Evolutionary conservation across 2,888 invertebrate genomes (phyloP).

Genomic region (Coecobrya sp.): DNA sequence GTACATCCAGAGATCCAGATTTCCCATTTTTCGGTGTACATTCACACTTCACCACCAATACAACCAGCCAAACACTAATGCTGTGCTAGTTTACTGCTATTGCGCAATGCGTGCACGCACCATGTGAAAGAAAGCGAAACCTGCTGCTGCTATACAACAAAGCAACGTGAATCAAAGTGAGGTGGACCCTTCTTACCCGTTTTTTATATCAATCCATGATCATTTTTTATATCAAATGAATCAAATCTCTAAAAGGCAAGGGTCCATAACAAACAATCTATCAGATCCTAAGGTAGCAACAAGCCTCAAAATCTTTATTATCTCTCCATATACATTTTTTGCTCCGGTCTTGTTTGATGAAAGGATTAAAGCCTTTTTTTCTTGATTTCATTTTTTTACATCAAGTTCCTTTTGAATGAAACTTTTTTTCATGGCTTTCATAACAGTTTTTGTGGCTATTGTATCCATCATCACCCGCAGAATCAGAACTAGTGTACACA

Average conservation of each 20-base stretch:
- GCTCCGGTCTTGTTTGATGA: slow-evolving; percentile 63
- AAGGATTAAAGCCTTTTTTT: slow-evolving; percentile 78
- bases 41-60: neutral
- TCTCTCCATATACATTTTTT: slow-evolving; percentile 37
- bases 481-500: neutral
- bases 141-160: slow-evolving; percentile 51
- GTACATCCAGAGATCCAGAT: too few species aligned
- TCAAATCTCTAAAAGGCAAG: slow-evolving; percentile 74
- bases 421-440: slow-evolving; percentile 65
- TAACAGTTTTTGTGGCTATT: slow-evolving; percentile 72
- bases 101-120: slow-evolving; percentile 34
- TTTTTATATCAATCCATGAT: slow-evolving; percentile 59
- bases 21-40: neutral
- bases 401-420: slow-evolving; percentile 58
- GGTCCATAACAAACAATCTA: slow-evolving; percentile 20
- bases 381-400: slow-evolving; percentile 72
- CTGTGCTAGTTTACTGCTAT: slow-evolving; percentile 43
- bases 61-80: neutral
- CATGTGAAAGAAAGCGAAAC: slow-evolving; percentile 17
- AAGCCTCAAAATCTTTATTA: slow-evolving; percentile 7
- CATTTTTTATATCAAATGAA: slow-evolving; percentile 83
- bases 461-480: slow-evolving; percentile 68
- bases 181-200: slow-evolving; percentile 60
- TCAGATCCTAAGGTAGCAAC: slow-evolving; percentile 24
- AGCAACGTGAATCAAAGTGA: slow-evolving; percentile 13